Percentiles rank a stretch among this genome's conserved stretches.
phyloP scores from a whole-genome alignment of 2,797 vertebrate species.

The Geotrypetes seraphini region DNA sequence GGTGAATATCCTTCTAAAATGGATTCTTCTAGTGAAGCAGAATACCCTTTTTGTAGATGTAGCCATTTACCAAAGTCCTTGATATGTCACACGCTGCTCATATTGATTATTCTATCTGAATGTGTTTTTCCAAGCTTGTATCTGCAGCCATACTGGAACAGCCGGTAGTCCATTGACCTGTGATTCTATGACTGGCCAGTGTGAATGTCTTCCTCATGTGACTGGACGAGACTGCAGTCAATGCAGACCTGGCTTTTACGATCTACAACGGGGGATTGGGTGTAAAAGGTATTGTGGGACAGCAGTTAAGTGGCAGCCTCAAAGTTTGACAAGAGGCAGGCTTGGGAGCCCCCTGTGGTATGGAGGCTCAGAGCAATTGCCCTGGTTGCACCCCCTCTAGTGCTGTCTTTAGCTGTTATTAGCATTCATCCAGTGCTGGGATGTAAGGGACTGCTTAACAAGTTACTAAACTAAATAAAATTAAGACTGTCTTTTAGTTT shows the following conservation, averaged over 20 bases:
- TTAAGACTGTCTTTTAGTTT: too few species aligned
- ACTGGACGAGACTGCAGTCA: conserved; percentile 60
- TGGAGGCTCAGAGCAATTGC: too few species aligned
- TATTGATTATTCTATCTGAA: accelerated
- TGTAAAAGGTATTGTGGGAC: conserved; percentile 68
- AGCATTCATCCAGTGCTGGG: too few species aligned
- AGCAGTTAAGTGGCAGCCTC: too few species aligned
- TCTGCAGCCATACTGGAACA: conserved; percentile 58
- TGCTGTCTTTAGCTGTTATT: too few species aligned
- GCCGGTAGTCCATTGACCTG: conserved; percentile 46
- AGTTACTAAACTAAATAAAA: too few species aligned
- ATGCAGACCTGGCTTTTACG: conserved; percentile 69
- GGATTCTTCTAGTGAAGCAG: neutral
- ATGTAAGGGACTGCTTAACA: too few species aligned
- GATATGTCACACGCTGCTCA: accelerated
- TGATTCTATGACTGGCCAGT: conserved; percentile 61
- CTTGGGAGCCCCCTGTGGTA: too few species aligned
- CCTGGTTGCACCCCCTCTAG: too few species aligned
- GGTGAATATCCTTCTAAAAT: too few species aligned
- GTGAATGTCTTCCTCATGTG: conserved; percentile 69
- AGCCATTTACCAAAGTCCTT: neutral
- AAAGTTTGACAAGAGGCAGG: too few species aligned
- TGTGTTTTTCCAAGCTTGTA: conserved; percentile 55
- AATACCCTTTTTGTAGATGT: neutral
- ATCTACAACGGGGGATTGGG: conserved; percentile 56